Evolutionary conservation across 2,113 vertebrate species (phyloP).

Genomic region (Syrrhaptes paradoxus): DNA sequence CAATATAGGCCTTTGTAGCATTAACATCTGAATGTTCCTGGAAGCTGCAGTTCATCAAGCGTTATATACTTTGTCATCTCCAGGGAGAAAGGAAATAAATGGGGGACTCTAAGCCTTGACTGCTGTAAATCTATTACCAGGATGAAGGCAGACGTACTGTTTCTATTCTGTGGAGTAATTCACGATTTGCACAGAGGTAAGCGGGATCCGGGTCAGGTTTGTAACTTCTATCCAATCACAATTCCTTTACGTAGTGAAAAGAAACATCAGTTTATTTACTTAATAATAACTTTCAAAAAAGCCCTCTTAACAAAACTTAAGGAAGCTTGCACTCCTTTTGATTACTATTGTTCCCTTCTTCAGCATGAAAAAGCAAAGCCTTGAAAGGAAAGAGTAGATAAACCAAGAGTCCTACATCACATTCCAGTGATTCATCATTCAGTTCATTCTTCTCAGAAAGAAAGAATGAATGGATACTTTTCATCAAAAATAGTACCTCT

Average conservation of each 20-base stretch:
- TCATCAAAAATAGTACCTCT: neutral
- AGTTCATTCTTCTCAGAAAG: neutral
- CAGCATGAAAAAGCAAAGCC: neutral
- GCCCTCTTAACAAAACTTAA: neutral
- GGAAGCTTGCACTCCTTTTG: neutral
- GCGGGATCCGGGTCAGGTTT: neutral
- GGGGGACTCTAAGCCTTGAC: neutral
- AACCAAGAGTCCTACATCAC: neutral
- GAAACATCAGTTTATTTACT: neutral
- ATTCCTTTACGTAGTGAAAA: neutral
- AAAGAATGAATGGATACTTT: neutral
- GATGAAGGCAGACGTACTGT: neutral
- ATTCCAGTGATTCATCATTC: neutral
- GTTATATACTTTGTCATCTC: conserved; percentile 28
- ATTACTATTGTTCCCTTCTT: neutral
- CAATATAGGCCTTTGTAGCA: neutral
- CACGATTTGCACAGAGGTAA: neutral
- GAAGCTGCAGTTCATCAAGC: conserved; percentile 48
- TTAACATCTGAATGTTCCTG: conserved; percentile 21
- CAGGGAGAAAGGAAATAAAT: conserved; percentile 30
- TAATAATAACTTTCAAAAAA: neutral
- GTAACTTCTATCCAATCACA: neutral
- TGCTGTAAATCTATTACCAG: neutral
- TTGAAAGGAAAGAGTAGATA: neutral
- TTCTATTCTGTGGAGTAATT: neutral